Percentiles rank a stretch among this genome's conserved stretches.
Evolutionary conservation across 2,113 vertebrate species (phyloP).

Genomic region (Prunella himalayana): DNA sequence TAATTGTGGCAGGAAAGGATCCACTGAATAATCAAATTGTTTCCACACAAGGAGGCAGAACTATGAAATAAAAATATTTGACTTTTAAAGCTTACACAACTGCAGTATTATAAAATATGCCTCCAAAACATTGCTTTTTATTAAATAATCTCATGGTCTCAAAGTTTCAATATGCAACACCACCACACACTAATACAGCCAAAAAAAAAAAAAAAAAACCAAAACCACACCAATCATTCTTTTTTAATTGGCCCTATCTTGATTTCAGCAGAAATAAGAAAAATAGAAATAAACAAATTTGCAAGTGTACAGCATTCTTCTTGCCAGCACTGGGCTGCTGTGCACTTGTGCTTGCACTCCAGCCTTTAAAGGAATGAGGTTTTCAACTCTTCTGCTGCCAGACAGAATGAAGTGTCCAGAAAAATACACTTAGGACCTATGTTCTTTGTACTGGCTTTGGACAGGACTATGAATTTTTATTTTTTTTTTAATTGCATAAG

Average conservation of each 20-base stretch:
- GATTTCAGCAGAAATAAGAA: background rate
- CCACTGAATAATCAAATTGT: background rate
- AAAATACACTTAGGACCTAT: background rate
- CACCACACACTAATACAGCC: background rate
- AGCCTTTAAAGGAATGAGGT: background rate
- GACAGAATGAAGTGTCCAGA: background rate
- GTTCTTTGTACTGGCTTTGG: background rate
- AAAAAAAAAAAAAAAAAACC: background rate
- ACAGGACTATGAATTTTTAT: background rate
- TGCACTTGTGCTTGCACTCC: background rate
- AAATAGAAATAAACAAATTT: background rate
- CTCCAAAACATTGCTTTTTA: background rate
- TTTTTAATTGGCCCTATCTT: background rate
- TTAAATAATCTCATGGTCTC: background rate
- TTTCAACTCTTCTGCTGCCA: background rate
- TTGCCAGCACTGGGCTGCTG: background rate
- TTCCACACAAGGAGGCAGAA: background rate
- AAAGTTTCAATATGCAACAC: background rate
- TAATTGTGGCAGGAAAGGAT: background rate
- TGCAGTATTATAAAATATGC: background rate
- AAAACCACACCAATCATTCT: background rate
- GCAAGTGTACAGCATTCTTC: background rate
- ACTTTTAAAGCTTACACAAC: background rate
- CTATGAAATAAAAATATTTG: background rate
- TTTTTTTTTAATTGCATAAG: background rate